Percentiles rank a stretch among this genome's conserved stretches.
Evolutionary conservation across 2,888 invertebrate genomes (phyloP).

Genomic region (Amphimallon solstitiale): DNA sequence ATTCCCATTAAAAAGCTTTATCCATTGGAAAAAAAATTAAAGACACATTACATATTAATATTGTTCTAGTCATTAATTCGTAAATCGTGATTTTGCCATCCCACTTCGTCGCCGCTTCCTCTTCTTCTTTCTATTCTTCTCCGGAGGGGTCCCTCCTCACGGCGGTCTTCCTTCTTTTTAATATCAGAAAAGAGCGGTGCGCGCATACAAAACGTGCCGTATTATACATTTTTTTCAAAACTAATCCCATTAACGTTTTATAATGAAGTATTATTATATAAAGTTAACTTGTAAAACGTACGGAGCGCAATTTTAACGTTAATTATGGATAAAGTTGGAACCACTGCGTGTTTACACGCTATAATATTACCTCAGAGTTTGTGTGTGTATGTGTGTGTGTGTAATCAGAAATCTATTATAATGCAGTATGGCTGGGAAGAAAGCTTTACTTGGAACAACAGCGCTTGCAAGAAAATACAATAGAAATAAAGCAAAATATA

Average conservation of each 20-base stretch:
- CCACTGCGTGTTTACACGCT: constrained; percentile 33
- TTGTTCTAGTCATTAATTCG: constrained; percentile 23
- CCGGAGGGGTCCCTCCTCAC: not conserved
- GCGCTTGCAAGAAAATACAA: not conserved
- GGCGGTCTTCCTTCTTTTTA: constrained; percentile 17
- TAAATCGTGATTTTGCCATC: constrained; percentile 25
- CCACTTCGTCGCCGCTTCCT: constrained; percentile 10
- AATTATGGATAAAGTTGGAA: constrained; percentile 27
- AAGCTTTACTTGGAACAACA: constrained; percentile 15
- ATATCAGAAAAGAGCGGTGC: constrained; percentile 16
- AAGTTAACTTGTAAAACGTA: constrained; percentile 17
- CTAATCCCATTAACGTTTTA: constrained; percentile 22
- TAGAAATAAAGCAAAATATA: constrained; percentile 19
- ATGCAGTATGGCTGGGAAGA: constrained; percentile 1
- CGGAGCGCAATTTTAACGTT: constrained; percentile 19
- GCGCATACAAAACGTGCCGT: not conserved
- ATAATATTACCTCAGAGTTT: constrained; percentile 19
- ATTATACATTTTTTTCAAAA: constrained; percentile 12
- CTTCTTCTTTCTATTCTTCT: constrained; percentile 7
- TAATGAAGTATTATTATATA: constrained; percentile 32
- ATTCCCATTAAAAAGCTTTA: constrained; percentile 10
- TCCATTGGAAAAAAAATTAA: constrained; percentile 21
- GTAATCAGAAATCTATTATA: constrained; percentile 39
- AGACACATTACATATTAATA: constrained; percentile 33
- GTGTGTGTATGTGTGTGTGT: too few relatives aligned